A percentile compares a stretch with the other conserved stretches of the same genome.
Conservation (phyloP, 2,113 vertebrate genomes). For the Silurus asotus region DNA sequence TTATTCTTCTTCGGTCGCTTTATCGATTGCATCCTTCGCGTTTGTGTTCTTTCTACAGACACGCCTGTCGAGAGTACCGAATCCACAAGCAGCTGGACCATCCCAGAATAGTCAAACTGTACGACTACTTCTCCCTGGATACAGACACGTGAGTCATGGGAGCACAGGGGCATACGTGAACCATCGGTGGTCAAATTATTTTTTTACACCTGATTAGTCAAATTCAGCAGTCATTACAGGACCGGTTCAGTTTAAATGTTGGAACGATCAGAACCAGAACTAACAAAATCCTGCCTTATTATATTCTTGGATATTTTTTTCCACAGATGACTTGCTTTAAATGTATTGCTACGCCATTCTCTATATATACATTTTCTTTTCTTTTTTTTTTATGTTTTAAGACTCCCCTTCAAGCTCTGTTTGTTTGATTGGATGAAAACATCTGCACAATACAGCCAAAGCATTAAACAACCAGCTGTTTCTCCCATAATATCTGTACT, state of each 20-base stretch:
- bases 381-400: not conserved
- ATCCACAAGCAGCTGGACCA: slow-evolving; percentile 99
- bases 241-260: not conserved
- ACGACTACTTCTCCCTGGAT: slow-evolving; percentile 99
- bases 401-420: not conserved
- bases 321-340: not conserved
- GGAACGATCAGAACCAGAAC: too few species aligned
- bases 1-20: not conserved
- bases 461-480: not conserved
- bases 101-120: slow-evolving; percentile 98
- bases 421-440: not conserved
- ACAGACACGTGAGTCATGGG: slow-evolving; percentile 94
- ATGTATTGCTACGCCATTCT: not conserved
- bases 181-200: not conserved
- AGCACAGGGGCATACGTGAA: not conserved
- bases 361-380: not conserved
- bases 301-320: too few species aligned
- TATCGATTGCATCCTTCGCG: too few species aligned
- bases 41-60: slow-evolving; percentile 70
- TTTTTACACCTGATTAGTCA: not conserved
- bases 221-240: not conserved
- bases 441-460: not conserved
- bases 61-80: slow-evolving; percentile 98
- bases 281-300: too few species aligned
- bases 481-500: not conserved